Conservation (phyloP, 2,888 invertebrate genomes). For the Clunio marinus region DNA sequence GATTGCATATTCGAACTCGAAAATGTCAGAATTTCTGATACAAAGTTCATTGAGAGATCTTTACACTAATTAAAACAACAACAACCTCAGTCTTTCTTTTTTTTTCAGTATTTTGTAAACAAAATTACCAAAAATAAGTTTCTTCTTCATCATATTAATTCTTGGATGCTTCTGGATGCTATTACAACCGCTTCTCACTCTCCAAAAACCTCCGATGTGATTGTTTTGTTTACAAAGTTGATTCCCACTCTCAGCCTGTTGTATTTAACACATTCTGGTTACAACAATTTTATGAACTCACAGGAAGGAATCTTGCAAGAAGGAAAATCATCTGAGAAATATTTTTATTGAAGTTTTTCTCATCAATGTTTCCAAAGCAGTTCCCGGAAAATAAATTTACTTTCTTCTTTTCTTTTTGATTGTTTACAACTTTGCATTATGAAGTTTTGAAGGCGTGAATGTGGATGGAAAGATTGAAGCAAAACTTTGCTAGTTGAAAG, state of each 20-base stretch:
- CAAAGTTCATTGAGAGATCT: conserved; percentile 18
- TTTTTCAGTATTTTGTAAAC: conserved; percentile 2
- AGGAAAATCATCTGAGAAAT: conserved; percentile 24
- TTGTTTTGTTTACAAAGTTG: conserved; percentile 18
- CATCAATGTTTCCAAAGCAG: too few relatives aligned
- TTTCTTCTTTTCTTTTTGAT: neutral
- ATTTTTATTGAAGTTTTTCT: conserved; percentile 15
- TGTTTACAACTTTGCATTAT: conserved; percentile 23
- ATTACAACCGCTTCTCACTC: conserved; percentile 3
- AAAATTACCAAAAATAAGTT: conserved; percentile 3
- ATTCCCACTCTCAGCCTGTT: neutral
- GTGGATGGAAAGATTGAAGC: too few relatives aligned
- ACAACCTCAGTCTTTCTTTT: neutral
- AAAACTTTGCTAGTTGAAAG: too few relatives aligned
- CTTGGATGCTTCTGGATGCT: conserved; percentile 12
- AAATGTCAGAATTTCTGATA: too few relatives aligned
- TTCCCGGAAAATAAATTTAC: conserved; percentile 22
- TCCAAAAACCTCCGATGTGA: conserved; percentile 2
- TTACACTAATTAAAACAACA: neutral
- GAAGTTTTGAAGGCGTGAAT: too few relatives aligned
- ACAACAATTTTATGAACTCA: conserved; percentile 26
- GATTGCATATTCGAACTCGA: too few relatives aligned
- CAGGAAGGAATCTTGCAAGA: conserved; percentile 16
- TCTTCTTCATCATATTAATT: too few relatives aligned
- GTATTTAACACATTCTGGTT: conserved; percentile 2